A percentile compares a stretch with the other conserved stretches of the same genome.
These are phyloP conservation scores for Caenorhabditis zanzibari DNA, from an alignment of 2,888 invertebrate genomes.

Conservation along the genomic window DNA sequence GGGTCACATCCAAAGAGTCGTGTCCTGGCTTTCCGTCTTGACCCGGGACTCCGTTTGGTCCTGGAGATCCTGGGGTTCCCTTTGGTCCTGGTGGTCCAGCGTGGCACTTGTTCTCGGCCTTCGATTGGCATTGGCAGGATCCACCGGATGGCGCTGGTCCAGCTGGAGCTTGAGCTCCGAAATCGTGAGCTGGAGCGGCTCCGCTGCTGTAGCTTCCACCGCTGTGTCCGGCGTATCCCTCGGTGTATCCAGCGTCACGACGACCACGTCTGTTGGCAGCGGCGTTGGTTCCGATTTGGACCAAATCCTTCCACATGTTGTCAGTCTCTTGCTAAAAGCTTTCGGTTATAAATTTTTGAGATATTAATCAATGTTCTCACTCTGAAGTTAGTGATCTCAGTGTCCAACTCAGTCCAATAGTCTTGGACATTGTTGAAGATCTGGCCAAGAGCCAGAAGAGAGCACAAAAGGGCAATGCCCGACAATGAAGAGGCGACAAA, in stretches of 20 bases:
- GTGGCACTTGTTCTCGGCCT: constrained; percentile 80
- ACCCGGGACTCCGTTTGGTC: constrained; percentile 73
- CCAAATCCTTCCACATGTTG: constrained; percentile 81
- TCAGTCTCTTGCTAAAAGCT: constrained; percentile 73
- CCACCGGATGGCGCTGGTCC: constrained; percentile 69
- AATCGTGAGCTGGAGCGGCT: constrained; percentile 69
- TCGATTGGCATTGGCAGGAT: constrained; percentile 67
- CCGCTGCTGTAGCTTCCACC: constrained; percentile 29
- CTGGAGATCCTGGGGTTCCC: constrained; percentile 72
- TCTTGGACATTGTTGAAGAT: constrained; percentile 74
- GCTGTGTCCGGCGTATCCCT: constrained; percentile 46
- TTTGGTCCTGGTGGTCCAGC: constrained; percentile 79
- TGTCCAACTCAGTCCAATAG: constrained; percentile 74
- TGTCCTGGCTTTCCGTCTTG: constrained; percentile 71
- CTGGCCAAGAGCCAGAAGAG: constrained; percentile 70
- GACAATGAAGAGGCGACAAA: constrained; percentile 72
- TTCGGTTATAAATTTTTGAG: neutral
- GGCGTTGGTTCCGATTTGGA: constrained; percentile 65
- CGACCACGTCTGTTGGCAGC: constrained; percentile 55
- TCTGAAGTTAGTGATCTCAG: constrained; percentile 69
- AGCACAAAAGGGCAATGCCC: constrained; percentile 72
- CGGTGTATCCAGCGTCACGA: constrained; percentile 64
- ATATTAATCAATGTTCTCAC: constrained; percentile 36
- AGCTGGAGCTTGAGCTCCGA: constrained; percentile 71
- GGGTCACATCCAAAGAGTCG: constrained; percentile 76